Base-by-base conservation (phyloP, 2,113 vertebrate species). In the Sarotherodon lohbergeri region DNA sequence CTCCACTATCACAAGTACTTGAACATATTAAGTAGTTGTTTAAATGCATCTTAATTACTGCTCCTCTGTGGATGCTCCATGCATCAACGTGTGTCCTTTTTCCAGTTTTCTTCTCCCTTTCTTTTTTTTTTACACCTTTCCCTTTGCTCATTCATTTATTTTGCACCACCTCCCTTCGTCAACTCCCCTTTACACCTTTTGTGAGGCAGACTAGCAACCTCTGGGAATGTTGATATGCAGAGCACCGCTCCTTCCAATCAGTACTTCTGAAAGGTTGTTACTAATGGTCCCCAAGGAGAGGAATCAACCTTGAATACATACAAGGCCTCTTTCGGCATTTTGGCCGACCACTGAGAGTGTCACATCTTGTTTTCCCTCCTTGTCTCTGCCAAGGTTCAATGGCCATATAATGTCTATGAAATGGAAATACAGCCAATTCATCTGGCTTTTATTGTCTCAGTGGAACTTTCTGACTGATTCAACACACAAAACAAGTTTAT, bases 191-290 rank as follows among this genome's bases (percentile, higher is more conserved):
- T 86, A 14, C 86, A 93, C 95, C 93, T 95, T 52, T 91, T 89
- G 84, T 86, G 93, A 90, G 85, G 85, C 92, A 92, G 91, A 89
- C 84, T 84, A 86, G 57, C 86, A 80, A 90, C 92, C 94, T 95
- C 89, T 80, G 82, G 94, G 89, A 94, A 91, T 84, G 87, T 97
- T 98, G 96, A 96, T 93, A 97, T 96, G 95, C 96, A 95, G 83
- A 95, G 88, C 93, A 66, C 93, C 89, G 93, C 92, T 66, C 88
- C 93, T 87, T 95, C 90, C 93, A 97, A 97, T 97, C 96, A 96
- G 95, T 94, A 88, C 91, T 93, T 96, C 90, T 96, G 94, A 97
- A 96, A 97, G 94, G 88, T 92, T 96, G 92, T 96, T 97, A 93
- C 92, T 95, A 95, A 95, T 93, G 90, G 93, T 97, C 95, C 96